Base-by-base conservation (phyloP, 1,140 invertebrate genomes). In the Anastatus disparis region DNA sequence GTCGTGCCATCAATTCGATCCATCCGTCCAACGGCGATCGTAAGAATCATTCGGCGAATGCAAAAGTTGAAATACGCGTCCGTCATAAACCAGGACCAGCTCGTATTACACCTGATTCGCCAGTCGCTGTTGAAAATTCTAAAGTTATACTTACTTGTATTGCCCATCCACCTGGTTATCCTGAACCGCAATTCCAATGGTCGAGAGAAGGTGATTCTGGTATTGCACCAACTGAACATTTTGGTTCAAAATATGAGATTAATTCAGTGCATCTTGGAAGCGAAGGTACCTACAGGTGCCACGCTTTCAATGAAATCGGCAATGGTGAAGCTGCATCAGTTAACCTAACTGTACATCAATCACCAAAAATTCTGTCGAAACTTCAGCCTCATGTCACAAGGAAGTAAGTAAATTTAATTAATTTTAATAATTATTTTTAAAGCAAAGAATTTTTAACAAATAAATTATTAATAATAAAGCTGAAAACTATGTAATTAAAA, bases 231-330 rank as follows among this genome's bases (percentile, higher is more conserved):
- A 90, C 91, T 8, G 84, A 93, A 1, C 91, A 90, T 1, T 90
- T 90, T n/a, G 93, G 94, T 0, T 89, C 91, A 0, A 93, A 92
- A 72, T 96, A 95, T 78, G 94, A 93, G 31, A 96, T 97, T 75
- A 89, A 91, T 1, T 91, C 91, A 24, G 94, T 94, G 0, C 91
- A 94, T 76, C 84, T 95, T 20, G 91, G 90, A 12, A 94, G 92
- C 77, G 95, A 97, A 83, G 96, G 95, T 2, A 91, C 90, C 20
- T 97, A 97, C 81, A 92, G 92, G 77, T 97, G 96, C 78, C 93
- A 95, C 79, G 94, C 95, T 0, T 91, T 90, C 17, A 97, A 97
- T 77, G 93, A 95, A 80, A 87, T 97, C 67, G 96, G 96, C 4
- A 91, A 91, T 53, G 94, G 95, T 1, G 92, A 94, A 74, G 87